phyloP scores from a whole-genome alignment of 2,888 invertebrate species.

The Thelaira solivaga region DNA sequence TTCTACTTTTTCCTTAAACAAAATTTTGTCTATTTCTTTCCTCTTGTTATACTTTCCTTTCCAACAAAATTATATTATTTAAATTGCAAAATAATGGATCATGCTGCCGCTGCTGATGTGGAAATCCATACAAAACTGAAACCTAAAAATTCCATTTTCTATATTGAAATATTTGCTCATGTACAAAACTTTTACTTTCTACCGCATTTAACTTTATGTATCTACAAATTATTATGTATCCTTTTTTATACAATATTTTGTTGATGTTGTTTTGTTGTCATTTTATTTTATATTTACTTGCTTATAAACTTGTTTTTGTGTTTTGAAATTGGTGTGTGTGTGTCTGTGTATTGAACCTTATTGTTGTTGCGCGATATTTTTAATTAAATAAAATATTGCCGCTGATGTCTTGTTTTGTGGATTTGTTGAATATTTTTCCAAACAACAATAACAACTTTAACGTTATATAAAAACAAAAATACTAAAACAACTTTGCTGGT shows the following conservation, averaged over 20 bases:
- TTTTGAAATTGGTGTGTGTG: background rate
- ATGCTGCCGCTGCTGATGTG: conserved; percentile 10
- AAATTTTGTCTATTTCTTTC: background rate
- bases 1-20: background rate
- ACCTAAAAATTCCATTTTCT: background rate
- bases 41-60: background rate
- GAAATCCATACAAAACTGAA: background rate
- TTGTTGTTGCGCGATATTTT: conserved; percentile 42
- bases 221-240: conserved; percentile 1
- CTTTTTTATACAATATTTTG: conserved; percentile 8
- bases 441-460: background rate
- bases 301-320: background rate
- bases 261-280: background rate
- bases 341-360: conserved; percentile 3
- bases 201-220: conserved; percentile 33
- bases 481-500: background rate
- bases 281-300: background rate
- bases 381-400: conserved; percentile 63
- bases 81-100: background rate
- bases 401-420: conserved; percentile 37
- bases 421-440: conserved; percentile 30
- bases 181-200: background rate
- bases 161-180: background rate
- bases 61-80: background rate
- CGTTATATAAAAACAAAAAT: background rate